Percentiles rank a stretch among this genome's conserved stretches.
phyloP scores from a whole-genome alignment of 1,140 invertebrate species.

The Atta colombica region DNA sequence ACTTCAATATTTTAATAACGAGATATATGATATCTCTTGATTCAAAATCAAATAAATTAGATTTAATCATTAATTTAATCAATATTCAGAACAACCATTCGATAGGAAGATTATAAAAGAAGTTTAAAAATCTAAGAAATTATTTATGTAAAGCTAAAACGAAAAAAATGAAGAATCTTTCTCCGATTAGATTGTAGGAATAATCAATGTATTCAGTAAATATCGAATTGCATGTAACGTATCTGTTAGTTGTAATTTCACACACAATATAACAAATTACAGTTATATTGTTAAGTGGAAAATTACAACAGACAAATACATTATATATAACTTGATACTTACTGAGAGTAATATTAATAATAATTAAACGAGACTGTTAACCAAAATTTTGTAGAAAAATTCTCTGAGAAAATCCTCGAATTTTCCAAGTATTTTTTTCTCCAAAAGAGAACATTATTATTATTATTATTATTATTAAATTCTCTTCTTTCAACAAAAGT shows the following conservation, averaged over 20 bases:
- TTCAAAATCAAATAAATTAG: background rate
- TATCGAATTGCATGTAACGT: too few species aligned
- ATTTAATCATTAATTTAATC: slow-evolving; percentile 2
- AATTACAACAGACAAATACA: too few species aligned
- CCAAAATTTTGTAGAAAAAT: too few species aligned
- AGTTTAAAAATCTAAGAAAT: background rate
- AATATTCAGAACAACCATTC: background rate
- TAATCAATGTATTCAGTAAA: too few species aligned
- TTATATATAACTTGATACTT: too few species aligned
- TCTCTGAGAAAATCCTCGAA: too few species aligned
- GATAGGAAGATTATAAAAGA: background rate
- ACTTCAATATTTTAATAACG: background rate
- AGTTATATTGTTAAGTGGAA: too few species aligned
- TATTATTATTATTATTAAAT: background rate
- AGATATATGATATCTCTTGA: background rate
- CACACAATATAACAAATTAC: too few species aligned
- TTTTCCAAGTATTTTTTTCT: too few species aligned
- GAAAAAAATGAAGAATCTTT: background rate
- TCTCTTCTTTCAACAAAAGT: background rate
- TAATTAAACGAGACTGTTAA: too few species aligned
- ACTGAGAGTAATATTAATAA: too few species aligned
- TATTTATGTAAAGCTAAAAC: slow-evolving; percentile 10
- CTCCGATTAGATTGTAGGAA: background rate
- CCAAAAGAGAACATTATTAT: background rate
- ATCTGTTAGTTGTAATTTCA: too few species aligned